These are phyloP conservation scores for Auanema sp. DNA, from an alignment of 2,888 invertebrate species.

Conservation along the genomic window DNA sequence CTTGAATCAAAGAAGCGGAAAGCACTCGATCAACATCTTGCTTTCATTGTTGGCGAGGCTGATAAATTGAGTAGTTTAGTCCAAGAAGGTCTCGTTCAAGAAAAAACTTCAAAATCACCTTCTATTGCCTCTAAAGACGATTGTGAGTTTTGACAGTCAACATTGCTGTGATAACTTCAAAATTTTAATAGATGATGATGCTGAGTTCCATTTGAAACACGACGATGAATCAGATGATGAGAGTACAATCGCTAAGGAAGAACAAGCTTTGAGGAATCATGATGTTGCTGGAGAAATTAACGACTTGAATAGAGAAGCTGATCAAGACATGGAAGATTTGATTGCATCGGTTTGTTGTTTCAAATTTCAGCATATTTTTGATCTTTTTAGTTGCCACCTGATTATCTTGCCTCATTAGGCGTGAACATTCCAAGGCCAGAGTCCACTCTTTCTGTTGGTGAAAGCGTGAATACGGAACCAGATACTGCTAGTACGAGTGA, in stretches of 20 bases:
- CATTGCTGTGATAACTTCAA: not conserved
- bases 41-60: conserved; percentile 96
- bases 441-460: conserved; percentile 22
- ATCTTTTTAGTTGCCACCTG: conserved; percentile 44
- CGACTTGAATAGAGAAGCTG: conserved; percentile 83
- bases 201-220: not conserved
- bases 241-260: conserved; percentile 43
- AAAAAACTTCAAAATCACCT: conserved; percentile 34
- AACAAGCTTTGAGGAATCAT: conserved; percentile 67
- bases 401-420: conserved; percentile 43
- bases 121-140: conserved; percentile 27
- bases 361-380: not conserved
- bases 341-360: conserved; percentile 67
- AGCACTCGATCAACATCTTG: conserved; percentile 91
- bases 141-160: conserved; percentile 6
- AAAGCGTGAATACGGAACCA: conserved; percentile 14
- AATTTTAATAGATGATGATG: not conserved
- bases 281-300: conserved; percentile 77
- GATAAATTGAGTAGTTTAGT: conserved; percentile 77
- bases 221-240: conserved; percentile 47
- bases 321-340: conserved; percentile 84
- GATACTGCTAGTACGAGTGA: not conserved
- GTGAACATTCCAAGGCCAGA: conserved; percentile 10
- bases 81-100: conserved; percentile 47
- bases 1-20: conserved; percentile 91